These are phyloP conservation scores for Drosophila mimica DNA, from an alignment of 2,888 invertebrate species.

Conservation along the genomic window DNA sequence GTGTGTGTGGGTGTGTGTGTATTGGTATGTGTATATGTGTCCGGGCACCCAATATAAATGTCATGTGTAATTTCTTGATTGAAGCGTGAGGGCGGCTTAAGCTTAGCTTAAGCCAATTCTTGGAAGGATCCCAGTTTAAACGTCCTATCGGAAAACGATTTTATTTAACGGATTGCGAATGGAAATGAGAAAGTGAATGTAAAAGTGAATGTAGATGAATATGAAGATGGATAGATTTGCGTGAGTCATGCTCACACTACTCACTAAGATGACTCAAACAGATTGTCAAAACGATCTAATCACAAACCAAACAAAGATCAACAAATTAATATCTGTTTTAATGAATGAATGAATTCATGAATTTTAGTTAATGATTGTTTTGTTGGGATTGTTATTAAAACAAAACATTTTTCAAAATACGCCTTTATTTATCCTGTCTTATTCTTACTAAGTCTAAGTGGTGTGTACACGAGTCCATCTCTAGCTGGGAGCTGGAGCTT, in stretches of 20 bases:
- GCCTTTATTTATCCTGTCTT: neutral
- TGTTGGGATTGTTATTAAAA: neutral
- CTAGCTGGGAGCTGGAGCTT: conserved; percentile 7
- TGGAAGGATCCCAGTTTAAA: conserved; percentile 14
- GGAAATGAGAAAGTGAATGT: neutral
- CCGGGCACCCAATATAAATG: conserved; percentile 52
- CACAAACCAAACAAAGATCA: neutral
- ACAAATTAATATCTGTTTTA: neutral
- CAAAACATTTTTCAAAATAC: neutral
- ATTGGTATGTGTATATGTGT: conserved; percentile 16
- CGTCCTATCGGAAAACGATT: conserved; percentile 26
- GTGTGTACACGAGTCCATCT: conserved; percentile 1
- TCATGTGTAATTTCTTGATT: conserved; percentile 68
- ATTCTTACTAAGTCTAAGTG: neutral
- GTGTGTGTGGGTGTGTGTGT: conserved; percentile 13
- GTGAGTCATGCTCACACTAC: neutral
- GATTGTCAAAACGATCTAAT: neutral
- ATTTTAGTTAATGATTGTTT: neutral
- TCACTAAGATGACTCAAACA: neutral
- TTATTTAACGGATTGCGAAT: conserved; percentile 27
- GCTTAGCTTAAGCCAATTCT: conserved; percentile 15
- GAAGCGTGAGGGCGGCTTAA: conserved; percentile 43
- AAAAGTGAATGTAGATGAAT: neutral
- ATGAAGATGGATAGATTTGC: neutral
- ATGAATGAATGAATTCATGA: neutral